Base-by-base conservation (phyloP, 2,113 vertebrate species). In the Brachypodius melanocephalos region DNA sequence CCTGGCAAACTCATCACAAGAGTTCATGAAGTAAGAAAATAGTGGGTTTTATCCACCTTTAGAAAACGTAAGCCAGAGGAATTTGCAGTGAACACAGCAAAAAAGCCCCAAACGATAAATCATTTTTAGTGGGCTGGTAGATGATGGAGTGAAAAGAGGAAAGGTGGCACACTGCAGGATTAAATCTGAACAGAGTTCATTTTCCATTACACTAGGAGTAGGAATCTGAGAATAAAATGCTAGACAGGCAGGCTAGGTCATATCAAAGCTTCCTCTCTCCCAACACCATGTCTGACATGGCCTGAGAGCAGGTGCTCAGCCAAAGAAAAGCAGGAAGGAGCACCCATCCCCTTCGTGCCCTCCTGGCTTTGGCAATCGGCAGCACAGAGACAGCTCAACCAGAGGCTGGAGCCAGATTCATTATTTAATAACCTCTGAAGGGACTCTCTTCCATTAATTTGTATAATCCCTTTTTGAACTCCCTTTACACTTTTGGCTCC, bases 391-490 rank as follows among this genome's bases (percentile, higher is more conserved):
- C 61, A 32, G 76, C 54, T 49, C 36, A 49, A 63, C 6, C 68
- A 72, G 52, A 63, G 82, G 71, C 3, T 90, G 72, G 69, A 88
- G 73, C 26, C 42, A 6, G 42, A 32, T 25, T 69, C 73, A 85
- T 29, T 31, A 65, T 52, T 91, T 91, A 94, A 93, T 65, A 88
- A 80, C 38, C 66, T 82, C 45, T 68, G 67, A 82, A 76, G 42
- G 74, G 88, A 91, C 84, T 72, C 78, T 72, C 82, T 61, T 72
- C 54, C 45, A 76, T 76, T 95, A 69, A 93, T 79, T 92, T 57
- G 29, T 40, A 52, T 90, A 97, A 94, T 91, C 82, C 74, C 62
- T 95, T 93, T 85, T 3, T 91, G 77, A 95, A 94, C 85, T 96
- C 93, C 74, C 85, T 95, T 82, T 58, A 95, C 85, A 91, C 92